phyloP scores from a whole-genome alignment of 2,797 vertebrate species.

The Ateles fusciceps region DNA sequence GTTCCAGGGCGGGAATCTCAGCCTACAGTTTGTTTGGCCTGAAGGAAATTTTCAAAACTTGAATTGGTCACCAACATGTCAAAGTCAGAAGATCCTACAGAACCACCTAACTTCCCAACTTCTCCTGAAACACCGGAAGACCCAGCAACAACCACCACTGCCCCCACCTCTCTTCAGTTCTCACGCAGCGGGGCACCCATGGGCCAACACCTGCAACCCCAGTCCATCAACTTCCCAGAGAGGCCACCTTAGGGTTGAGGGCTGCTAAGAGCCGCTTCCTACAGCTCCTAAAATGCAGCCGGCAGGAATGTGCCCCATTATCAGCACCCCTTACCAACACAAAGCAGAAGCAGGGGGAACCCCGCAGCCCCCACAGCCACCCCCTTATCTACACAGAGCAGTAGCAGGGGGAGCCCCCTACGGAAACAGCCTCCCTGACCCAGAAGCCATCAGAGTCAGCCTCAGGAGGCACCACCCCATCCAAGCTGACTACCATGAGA shows the following conservation, averaged over 20 bases:
- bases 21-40: background rate
- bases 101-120: background rate
- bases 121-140: background rate
- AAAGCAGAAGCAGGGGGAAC: too few relatives aligned
- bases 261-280: fast-evolving
- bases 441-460: background rate
- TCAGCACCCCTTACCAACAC: background rate
- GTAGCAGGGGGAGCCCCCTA: background rate
- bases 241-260: background rate
- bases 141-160: background rate
- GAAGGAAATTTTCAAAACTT: background rate
- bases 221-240: too few relatives aligned
- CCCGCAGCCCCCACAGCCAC: too few relatives aligned
- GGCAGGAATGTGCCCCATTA: background rate
- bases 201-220: too few relatives aligned
- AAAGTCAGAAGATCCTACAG: background rate
- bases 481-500: background rate
- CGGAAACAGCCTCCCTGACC: background rate
- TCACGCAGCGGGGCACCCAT: background rate
- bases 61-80: background rate
- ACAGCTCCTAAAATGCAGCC: background rate
- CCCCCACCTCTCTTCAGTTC: background rate
- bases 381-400: background rate
- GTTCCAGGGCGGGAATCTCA: fast-evolving
- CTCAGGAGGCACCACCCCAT: too few relatives aligned